A percentile compares a stretch with the other conserved stretches of the same genome.
These are phyloP conservation scores for Fratercula arctica DNA, from an alignment of 2,797 vertebrate species.

Conservation along the genomic window DNA sequence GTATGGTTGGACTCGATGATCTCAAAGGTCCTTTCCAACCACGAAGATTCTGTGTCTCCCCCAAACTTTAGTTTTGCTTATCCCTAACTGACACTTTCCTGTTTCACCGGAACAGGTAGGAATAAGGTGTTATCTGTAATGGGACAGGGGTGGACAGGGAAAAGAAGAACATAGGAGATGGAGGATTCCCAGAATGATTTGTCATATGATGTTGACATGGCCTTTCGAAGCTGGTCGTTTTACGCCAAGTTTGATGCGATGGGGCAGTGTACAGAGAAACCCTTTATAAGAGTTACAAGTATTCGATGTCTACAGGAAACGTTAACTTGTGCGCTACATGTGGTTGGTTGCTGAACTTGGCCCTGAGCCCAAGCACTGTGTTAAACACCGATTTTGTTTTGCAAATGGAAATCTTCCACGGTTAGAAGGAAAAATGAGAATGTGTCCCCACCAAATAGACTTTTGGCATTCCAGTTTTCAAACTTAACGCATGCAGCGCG, in stretches of 20 bases:
- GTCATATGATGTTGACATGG: accelerated
- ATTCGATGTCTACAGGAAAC: not conserved
- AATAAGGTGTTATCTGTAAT: not conserved
- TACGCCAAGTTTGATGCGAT: not conserved
- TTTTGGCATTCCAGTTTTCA: not conserved
- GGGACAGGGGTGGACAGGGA: not conserved
- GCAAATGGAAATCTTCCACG: not conserved
- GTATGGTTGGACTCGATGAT: too few relatives aligned
- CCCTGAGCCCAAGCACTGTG: not conserved
- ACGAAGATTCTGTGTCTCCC: not conserved
- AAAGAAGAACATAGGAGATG: not conserved
- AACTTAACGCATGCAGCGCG: accelerated
- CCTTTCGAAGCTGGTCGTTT: not conserved
- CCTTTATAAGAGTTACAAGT: not conserved
- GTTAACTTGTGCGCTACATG: not conserved
- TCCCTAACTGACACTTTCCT: not conserved
- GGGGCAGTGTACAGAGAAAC: not conserved
- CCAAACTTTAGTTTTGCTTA: not conserved
- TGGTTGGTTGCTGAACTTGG: not conserved
- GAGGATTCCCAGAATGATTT: not conserved
- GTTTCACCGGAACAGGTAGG: not conserved
- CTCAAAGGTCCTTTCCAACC: too few relatives aligned
- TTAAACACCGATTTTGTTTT: not conserved
- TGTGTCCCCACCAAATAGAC: not conserved
- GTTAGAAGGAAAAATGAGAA: not conserved